Percentiles rank a stretch among this genome's conserved stretches.
These are phyloP conservation scores for Galeopsomyia nigrocyanea DNA, from an alignment of 2,888 invertebrate genomes.

Conservation along the genomic window DNA sequence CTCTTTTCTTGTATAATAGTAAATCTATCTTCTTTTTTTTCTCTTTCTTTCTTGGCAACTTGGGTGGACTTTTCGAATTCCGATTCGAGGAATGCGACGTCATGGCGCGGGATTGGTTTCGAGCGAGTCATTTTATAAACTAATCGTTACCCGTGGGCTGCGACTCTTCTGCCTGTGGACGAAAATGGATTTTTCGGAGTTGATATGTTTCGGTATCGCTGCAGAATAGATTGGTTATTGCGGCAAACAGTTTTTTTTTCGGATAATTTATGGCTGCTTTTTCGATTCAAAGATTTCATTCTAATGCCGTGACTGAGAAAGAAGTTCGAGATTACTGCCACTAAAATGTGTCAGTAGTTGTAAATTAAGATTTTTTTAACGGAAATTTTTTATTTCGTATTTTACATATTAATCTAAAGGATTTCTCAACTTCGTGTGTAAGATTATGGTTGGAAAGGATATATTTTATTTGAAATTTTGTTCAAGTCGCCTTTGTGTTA, in stretches of 20 bases:
- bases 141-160: conserved; percentile 20
- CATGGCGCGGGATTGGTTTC: not conserved
- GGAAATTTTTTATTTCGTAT: not conserved
- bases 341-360: not conserved
- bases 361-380: not conserved
- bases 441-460: too few relatives aligned
- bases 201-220: conserved; percentile 1
- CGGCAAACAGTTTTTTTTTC: too few relatives aligned
- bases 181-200: conserved; percentile 32
- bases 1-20: conserved; percentile 58
- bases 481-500: too few relatives aligned
- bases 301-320: not conserved
- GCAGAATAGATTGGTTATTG: too few relatives aligned
- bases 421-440: conserved; percentile 1
- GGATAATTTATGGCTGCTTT: too few relatives aligned
- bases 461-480: too few relatives aligned
- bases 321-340: not conserved
- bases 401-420: not conserved
- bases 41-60: not conserved
- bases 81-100: conserved; percentile 34
- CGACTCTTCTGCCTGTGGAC: too few relatives aligned
- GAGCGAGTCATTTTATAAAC: conserved; percentile 23
- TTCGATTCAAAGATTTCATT: too few relatives aligned
- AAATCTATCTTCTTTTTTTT: conserved; percentile 54
- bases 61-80: conserved; percentile 15